Conservation (phyloP, 2,113 vertebrate species). For the Ophiodon elongatus region DNA sequence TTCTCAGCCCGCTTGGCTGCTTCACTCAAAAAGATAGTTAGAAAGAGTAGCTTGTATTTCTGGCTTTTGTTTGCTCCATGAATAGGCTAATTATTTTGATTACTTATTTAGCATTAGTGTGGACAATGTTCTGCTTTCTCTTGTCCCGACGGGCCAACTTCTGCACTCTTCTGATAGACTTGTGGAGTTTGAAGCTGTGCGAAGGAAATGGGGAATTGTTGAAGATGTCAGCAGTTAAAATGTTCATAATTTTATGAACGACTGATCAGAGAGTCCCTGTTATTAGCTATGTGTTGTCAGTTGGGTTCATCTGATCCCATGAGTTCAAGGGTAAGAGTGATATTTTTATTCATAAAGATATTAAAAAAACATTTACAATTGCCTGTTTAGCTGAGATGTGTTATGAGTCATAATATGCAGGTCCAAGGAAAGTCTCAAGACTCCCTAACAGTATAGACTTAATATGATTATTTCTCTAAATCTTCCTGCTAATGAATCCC, state of each 20-base stretch:
- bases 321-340: background rate
- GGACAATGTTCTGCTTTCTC: background rate
- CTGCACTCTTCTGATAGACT: background rate
- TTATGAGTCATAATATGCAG: background rate
- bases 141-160: background rate
- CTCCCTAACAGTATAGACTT: background rate
- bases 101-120: slow-evolving; percentile 8
- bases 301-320: background rate
- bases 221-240: background rate
- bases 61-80: slow-evolving; percentile 36
- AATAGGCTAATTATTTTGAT: slow-evolving; percentile 28
- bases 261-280: background rate
- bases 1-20: background rate
- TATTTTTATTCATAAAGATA: background rate
- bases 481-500: slow-evolving; percentile 24
- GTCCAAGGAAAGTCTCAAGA: slow-evolving; percentile 3
- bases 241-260: background rate
- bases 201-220: background rate
- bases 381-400: background rate
- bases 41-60: background rate
- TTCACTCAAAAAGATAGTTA: background rate
- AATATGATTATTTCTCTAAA: background rate
- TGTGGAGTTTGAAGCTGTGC: background rate
- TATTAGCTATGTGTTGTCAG: background rate
- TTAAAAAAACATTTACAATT: slow-evolving; percentile 6